Evolutionary conservation across 2,888 invertebrate genomes (phyloP).

Genomic region (Papilio elwesi): DNA sequence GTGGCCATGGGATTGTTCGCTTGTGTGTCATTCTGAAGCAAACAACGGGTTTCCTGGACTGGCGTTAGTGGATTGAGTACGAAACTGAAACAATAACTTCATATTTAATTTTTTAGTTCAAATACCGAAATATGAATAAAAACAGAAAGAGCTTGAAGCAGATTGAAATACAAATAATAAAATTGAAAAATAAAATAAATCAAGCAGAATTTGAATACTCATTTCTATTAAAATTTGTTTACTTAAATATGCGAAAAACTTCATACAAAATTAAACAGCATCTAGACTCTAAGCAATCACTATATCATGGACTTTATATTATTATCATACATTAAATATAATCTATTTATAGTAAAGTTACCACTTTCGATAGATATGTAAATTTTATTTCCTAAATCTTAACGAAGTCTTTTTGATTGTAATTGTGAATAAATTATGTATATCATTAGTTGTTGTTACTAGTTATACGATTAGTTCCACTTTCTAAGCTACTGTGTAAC

Average conservation of each 20-base stretch:
- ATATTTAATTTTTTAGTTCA: neutral
- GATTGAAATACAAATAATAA: too few relatives aligned
- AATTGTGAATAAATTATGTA: slow-evolving; percentile 16
- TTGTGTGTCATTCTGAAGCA: slow-evolving; percentile 95
- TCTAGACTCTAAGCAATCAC: too few relatives aligned
- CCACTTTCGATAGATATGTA: neutral
- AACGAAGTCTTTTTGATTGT: neutral
- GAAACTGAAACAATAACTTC: slow-evolving; percentile 86
- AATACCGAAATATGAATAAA: too few relatives aligned
- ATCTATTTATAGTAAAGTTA: too few relatives aligned
- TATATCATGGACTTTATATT: too few relatives aligned
- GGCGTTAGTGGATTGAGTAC: slow-evolving; percentile 96
- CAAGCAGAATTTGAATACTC: too few relatives aligned
- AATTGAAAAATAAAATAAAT: too few relatives aligned
- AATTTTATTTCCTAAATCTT: neutral
- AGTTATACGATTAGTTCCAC: slow-evolving; percentile 18
- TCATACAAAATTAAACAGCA: too few relatives aligned
- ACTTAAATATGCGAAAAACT: too few relatives aligned
- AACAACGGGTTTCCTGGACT: slow-evolving; percentile 95
- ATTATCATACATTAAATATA: too few relatives aligned
- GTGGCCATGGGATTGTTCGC: slow-evolving; percentile 94
- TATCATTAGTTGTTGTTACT: slow-evolving; percentile 7
- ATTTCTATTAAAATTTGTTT: too few relatives aligned
- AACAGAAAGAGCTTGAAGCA: neutral
- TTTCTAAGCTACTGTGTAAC: slow-evolving; percentile 23